Percentiles rank a stretch among this genome's conserved stretches.
Conservation (phyloP, 2,888 invertebrate species). For the Galeopsomyia nigrocyanea region DNA sequence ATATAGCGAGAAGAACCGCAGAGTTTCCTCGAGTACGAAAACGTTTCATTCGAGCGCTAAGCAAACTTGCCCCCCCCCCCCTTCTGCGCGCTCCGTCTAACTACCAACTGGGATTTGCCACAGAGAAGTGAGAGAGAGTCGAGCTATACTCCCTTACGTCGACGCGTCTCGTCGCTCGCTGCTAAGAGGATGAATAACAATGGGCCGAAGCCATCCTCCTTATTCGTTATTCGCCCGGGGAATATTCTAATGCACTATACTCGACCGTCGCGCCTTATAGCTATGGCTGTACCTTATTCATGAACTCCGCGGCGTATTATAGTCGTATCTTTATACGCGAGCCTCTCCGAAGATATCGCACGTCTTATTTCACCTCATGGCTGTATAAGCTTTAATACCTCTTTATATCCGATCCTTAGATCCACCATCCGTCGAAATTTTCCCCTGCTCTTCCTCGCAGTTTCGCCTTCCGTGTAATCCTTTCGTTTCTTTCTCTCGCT, state of each 20-base stretch:
- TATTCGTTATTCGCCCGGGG: slow-evolving; percentile 54
- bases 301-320: slow-evolving; percentile 42
- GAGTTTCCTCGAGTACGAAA: slow-evolving; percentile 10
- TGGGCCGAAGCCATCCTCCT: slow-evolving; percentile 48
- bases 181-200: slow-evolving; percentile 53
- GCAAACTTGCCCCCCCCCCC: background rate
- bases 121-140: background rate
- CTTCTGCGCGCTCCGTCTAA: background rate
- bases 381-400: background rate
- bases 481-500: background rate
- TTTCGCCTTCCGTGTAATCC: background rate
- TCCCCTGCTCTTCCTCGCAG: background rate
- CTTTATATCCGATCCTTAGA: background rate
- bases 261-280: background rate
- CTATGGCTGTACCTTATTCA: slow-evolving; percentile 55
- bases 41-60: slow-evolving; percentile 31
- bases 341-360: too few relatives aligned
- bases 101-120: slow-evolving; percentile 23
- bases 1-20: background rate
- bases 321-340: too few relatives aligned
- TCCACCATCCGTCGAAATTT: too few relatives aligned
- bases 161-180: background rate
- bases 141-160: background rate
- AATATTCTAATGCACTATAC: slow-evolving; percentile 58
- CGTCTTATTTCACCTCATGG: background rate